A percentile compares a stretch with the other conserved stretches of the same genome.
phyloP scores from a whole-genome alignment of 2,797 vertebrate genomes.

The Danio jaintianensis region DNA sequence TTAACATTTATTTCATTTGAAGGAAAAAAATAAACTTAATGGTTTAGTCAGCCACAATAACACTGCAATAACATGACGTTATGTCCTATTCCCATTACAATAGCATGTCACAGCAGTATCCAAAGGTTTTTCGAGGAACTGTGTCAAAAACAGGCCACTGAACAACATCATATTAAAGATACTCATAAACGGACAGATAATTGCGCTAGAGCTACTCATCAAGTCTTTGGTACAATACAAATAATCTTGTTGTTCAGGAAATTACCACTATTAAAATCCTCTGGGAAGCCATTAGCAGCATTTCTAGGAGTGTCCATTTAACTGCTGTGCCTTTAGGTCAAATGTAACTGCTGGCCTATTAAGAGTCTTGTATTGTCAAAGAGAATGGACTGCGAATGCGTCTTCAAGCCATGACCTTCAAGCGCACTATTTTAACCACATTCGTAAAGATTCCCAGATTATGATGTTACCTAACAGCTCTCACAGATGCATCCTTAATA shows the following conservation, averaged over 20 bases:
- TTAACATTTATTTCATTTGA: too few relatives aligned
- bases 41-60: not conserved
- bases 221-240: not conserved
- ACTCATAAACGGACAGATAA: not conserved
- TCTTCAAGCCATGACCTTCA: constrained; percentile 22
- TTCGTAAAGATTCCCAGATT: constrained; percentile 5
- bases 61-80: not conserved
- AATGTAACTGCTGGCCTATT: constrained; percentile 1
- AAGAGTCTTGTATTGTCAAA: not conserved
- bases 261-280: constrained; percentile 6
- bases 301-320: constrained; percentile 11
- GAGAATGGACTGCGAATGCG: not conserved
- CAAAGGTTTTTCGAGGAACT: not conserved
- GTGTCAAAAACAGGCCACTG: not conserved
- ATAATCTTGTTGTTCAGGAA: not conserved
- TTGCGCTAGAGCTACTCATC: not conserved
- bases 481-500: not conserved
- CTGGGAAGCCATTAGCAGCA: not conserved
- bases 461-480: constrained; percentile 20
- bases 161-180: not conserved
- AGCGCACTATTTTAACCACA: not conserved
- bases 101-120: not conserved
- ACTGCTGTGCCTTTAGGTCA: not conserved
- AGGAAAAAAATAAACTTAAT: too few relatives aligned
- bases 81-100: not conserved